Conservation (phyloP, 1,140 invertebrate genomes). For the Sminthurides bifidus region DNA sequence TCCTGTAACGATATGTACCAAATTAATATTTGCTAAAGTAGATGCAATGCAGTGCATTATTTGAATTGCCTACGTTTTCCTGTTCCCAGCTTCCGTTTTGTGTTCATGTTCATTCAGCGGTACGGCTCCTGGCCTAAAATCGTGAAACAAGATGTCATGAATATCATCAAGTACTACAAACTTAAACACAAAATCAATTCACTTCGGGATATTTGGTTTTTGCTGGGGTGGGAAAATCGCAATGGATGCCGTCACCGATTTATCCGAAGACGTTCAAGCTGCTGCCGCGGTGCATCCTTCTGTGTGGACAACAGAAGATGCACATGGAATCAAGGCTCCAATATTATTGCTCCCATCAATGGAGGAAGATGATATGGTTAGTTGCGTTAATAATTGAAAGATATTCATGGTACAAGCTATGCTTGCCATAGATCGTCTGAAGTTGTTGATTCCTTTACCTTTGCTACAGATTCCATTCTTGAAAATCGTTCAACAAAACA, state of each 20-base stretch:
- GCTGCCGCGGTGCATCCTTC: slow-evolving; percentile 26
- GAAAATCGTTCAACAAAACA: slow-evolving; percentile 9
- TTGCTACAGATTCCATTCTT: slow-evolving; percentile 23
- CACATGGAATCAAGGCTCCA: slow-evolving; percentile 13
- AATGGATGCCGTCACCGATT: slow-evolving; percentile 12
- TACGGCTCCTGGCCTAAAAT: slow-evolving; percentile 8
- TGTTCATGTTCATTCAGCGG: background rate
- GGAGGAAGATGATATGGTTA: slow-evolving; percentile 29
- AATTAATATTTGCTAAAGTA: too few relatives aligned
- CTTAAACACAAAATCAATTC: background rate
- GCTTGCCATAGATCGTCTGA: too few relatives aligned
- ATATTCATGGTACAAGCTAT: too few relatives aligned
- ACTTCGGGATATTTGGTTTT: slow-evolving; percentile 28
- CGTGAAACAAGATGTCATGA: slow-evolving; percentile 15
- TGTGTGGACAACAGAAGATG: slow-evolving; percentile 9
- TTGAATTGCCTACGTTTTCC: too few relatives aligned
- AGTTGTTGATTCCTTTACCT: too few relatives aligned
- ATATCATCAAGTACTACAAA: slow-evolving; percentile 21
- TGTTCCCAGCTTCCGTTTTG: too few relatives aligned
- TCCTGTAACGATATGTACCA: too few relatives aligned
- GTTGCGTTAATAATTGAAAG: background rate
- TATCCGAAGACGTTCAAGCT: slow-evolving; percentile 16
- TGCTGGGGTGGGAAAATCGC: slow-evolving; percentile 30
- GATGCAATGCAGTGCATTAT: too few relatives aligned
- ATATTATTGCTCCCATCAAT: slow-evolving; percentile 16